These are phyloP conservation scores for Apotomis betuletana DNA, from an alignment of 2,888 invertebrate genomes.

Conservation along the genomic window DNA sequence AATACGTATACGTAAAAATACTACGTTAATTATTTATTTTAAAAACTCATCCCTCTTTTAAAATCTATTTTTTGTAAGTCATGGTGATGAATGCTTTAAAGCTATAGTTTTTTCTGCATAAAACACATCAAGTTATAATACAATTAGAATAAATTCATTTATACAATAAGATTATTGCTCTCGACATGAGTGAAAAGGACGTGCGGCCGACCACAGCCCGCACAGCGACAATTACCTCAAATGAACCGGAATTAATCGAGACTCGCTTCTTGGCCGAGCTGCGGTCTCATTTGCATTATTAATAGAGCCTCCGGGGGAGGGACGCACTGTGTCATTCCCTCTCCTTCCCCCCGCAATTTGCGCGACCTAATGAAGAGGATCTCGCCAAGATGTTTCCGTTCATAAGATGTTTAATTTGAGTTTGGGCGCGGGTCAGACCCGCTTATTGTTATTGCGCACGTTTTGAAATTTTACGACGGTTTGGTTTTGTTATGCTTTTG, in stretches of 20 bases:
- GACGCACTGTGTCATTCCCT: conserved; percentile 71
- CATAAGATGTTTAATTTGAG: conserved; percentile 83
- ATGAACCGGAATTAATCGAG: conserved; percentile 84
- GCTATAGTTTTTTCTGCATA: too few species aligned
- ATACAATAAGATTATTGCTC: not conserved
- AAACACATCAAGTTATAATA: not conserved
- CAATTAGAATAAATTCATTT: conserved; percentile 1
- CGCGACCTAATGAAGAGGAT: conserved; percentile 82
- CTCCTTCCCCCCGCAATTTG: conserved; percentile 70
- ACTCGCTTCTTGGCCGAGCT: conserved; percentile 81
- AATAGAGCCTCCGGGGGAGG: conserved; percentile 74
- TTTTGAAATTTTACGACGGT: conserved; percentile 32
- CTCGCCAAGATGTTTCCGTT: conserved; percentile 81
- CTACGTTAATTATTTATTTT: too few species aligned
- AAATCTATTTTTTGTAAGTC: too few species aligned
- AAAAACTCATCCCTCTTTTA: too few species aligned
- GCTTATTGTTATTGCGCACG: conserved; percentile 75
- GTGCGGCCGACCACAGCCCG: conserved; percentile 70
- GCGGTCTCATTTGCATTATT: conserved; percentile 84
- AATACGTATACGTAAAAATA: too few species aligned
- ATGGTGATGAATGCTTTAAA: too few species aligned
- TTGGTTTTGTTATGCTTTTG: not conserved
- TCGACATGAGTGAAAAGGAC: conserved; percentile 44
- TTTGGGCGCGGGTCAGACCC: conserved; percentile 78
- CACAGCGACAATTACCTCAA: conserved; percentile 83